Conservation (phyloP, 2,113 vertebrate species). For the Zosterops pallidus region DNA sequence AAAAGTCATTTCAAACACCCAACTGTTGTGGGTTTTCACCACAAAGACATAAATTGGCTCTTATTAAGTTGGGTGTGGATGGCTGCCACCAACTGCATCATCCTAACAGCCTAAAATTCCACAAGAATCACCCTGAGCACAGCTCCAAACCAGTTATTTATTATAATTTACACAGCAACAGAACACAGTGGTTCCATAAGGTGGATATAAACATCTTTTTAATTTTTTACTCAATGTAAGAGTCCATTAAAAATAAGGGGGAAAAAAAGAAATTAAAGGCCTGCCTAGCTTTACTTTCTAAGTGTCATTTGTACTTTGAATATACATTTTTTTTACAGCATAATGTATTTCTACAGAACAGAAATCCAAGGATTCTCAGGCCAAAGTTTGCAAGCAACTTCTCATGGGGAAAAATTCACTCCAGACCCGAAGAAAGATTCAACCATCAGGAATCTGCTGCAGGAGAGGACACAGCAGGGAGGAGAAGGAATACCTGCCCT, state of each 20-base stretch:
- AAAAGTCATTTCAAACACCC: background rate
- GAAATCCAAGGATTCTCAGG: background rate
- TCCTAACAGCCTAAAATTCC: background rate
- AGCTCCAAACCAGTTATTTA: background rate
- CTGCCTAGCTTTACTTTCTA: background rate
- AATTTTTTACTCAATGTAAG: background rate
- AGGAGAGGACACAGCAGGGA: background rate
- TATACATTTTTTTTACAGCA: background rate
- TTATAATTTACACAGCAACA: background rate
- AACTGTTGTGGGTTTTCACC: background rate
- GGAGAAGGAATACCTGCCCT: background rate
- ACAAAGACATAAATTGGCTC: background rate
- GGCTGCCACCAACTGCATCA: background rate
- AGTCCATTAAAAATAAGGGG: background rate
- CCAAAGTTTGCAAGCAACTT: background rate
- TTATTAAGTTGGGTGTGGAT: background rate
- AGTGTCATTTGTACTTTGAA: background rate
- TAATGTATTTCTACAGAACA: rapidly evolving
- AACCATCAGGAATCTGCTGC: background rate
- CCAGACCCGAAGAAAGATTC: background rate
- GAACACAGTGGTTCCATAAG: background rate
- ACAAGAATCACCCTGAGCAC: background rate
- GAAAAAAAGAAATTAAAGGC: background rate
- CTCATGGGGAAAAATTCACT: background rate
- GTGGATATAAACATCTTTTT: background rate